Conservation (phyloP, 2,888 invertebrate genomes). For the Lithophane socia region DNA sequence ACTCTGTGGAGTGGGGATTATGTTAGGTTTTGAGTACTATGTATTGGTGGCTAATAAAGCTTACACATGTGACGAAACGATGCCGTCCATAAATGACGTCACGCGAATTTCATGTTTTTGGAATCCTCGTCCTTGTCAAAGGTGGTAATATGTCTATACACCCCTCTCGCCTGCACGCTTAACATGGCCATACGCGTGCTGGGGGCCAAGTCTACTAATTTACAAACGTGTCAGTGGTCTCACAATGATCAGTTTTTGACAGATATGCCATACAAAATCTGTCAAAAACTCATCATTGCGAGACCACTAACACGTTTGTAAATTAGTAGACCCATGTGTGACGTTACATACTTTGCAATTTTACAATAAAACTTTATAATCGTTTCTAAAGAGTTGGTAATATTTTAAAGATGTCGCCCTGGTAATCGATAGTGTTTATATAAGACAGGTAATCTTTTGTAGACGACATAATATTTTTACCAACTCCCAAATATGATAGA, state of each 20-base stretch:
- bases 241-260: no score
- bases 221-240: no score
- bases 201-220: no score
- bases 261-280: no score
- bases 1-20: conserved; percentile 82
- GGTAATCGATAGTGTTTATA: no score
- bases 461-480: background rate
- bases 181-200: no score
- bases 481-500: background rate
- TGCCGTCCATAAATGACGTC: background rate
- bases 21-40: background rate
- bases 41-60: background rate
- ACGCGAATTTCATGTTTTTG: background rate
- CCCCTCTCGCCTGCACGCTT: background rate
- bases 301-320: no score
- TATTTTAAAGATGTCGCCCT: no score
- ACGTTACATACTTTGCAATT: background rate
- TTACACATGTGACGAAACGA: background rate
- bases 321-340: background rate
- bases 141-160: background rate
- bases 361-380: background rate
- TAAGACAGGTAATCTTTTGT: background rate
- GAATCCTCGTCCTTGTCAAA: background rate
- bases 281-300: no score
- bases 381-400: background rate